These are phyloP conservation scores for Lamproptera curius DNA, from an alignment of 2,888 invertebrate species.

Conservation along the genomic window DNA sequence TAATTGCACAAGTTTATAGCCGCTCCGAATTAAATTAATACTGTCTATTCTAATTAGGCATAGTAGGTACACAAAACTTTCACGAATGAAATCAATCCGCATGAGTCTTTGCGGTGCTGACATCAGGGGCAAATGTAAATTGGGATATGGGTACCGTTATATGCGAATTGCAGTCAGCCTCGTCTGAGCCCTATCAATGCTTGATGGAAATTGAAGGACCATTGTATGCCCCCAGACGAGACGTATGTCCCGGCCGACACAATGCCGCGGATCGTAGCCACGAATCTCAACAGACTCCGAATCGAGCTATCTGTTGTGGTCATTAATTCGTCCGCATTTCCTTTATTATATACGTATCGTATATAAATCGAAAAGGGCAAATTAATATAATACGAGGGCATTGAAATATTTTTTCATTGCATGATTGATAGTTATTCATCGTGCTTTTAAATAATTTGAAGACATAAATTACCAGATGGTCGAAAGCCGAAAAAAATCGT, in stretches of 20 bases:
- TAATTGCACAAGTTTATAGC: neutral
- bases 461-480: neutral
- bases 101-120: neutral
- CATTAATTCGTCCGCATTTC: conserved; percentile 8
- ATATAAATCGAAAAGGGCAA: neutral
- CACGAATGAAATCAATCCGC: conserved; percentile 8
- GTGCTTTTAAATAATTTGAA: neutral
- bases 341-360: neutral
- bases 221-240: conserved; percentile 37
- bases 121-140: conserved; percentile 16
- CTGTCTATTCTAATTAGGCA: conserved; percentile 8
- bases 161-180: conserved; percentile 24
- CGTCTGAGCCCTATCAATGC: conserved; percentile 33
- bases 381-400: neutral
- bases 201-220: conserved; percentile 47
- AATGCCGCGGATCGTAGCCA: conserved; percentile 30
- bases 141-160: conserved; percentile 22
- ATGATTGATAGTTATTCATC: neutral
- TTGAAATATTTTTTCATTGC: neutral
- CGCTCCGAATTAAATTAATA: conserved; percentile 8
- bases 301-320: conserved; percentile 3
- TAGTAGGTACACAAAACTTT: neutral
- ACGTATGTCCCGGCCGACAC: conserved; percentile 36
- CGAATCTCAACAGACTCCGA: conserved; percentile 10
- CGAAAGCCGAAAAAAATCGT: conserved; percentile 12